Percentiles rank a stretch among this genome's conserved stretches.
phyloP scores from a whole-genome alignment of 2,113 vertebrate species.

The Lamprotornis superbus region DNA sequence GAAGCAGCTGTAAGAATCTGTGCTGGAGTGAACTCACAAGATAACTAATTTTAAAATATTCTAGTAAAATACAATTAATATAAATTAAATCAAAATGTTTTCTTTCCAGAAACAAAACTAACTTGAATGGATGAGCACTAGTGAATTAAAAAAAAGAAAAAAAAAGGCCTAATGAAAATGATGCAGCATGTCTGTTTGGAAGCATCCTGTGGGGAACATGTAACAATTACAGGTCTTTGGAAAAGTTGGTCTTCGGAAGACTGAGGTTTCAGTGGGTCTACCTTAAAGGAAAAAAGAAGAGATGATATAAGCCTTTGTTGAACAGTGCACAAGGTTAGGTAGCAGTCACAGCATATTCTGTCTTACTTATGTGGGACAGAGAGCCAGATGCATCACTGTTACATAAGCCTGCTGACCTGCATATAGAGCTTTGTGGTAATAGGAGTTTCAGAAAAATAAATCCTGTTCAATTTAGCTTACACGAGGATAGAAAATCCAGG shows the following conservation, averaged over 20 bases:
- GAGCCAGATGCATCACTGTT: constrained; percentile 40
- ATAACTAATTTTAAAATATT: background rate
- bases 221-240: background rate
- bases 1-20: background rate
- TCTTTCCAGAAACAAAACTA: background rate
- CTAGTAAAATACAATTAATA: background rate
- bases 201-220: background rate
- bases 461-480: background rate
- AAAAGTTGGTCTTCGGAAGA: background rate
- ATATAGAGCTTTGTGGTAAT: background rate
- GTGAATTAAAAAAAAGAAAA: background rate
- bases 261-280: background rate
- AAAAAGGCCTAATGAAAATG: background rate
- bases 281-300: background rate
- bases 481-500: background rate
- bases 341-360: constrained; percentile 22
- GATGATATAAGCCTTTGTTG: background rate
- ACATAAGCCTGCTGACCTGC: constrained; percentile 60
- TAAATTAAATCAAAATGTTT: background rate
- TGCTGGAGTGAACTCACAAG: background rate
- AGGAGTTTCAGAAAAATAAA: background rate
- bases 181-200: background rate
- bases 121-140: background rate
- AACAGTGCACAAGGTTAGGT: background rate
- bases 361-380: constrained; percentile 17